Base-by-base conservation (phyloP, 2,797 vertebrate genomes). In the Nannoperca obscura region DNA sequence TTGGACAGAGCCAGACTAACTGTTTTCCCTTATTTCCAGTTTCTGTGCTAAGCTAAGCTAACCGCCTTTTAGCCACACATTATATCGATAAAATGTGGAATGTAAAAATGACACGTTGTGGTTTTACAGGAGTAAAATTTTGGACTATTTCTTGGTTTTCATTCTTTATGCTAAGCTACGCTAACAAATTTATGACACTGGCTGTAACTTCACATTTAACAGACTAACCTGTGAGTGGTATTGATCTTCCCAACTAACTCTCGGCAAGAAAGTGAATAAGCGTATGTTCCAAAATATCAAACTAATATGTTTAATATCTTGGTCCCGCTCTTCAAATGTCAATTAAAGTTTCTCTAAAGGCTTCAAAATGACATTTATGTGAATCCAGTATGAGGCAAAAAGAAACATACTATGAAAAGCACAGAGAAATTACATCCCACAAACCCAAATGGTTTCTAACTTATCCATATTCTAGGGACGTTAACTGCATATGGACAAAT, bases 401-500 rank as follows among this genome's bases (percentile, higher is more conserved):
- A 47, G 47, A 66, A 62, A 64, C 38, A 77, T 57, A 68, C 64
- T 61, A 62, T 58, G 57, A 76, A 77, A 74, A 68, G 47, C 19
- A 54, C 68, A 78, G 38, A 71, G 20, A 73, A 71, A 86, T 70
- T 10, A 67, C 44, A 34, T 64, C 50, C 42, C 58, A 42, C 46
- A 50, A 80, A 82, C 38, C 47, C 57, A 76, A 68, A 84, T 50
- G 38, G 27, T 60, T 85, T 79, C 55, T 76, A 81, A 80, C 34
- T 61, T 70, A 69, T 82, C 55, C 52, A 73, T 71, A 78, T 78
- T 81, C 74, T 30, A 24, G 60, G 46, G 55, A 79, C 71, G 68
- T 67, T 62, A 82, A 71, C 86, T 71, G 72, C 84, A 78, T 67
- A 70, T 59, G 55, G 66, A 54, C 62, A 82, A 80, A 84, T 89